phyloP scores from a whole-genome alignment of 2,797 vertebrate genomes.

The Onychomys leucogaster region DNA sequence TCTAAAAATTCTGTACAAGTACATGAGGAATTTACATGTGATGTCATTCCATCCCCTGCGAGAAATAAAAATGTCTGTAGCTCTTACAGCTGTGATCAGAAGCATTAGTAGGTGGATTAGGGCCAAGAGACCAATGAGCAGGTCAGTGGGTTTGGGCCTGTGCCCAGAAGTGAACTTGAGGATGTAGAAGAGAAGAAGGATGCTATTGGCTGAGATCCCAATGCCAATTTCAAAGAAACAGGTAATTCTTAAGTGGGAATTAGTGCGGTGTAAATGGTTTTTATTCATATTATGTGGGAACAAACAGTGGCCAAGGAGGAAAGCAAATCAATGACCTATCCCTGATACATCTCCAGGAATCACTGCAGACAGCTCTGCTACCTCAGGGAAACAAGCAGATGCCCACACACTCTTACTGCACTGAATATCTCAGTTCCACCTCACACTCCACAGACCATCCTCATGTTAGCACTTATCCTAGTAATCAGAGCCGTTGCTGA shows the following conservation, averaged over 20 bases:
- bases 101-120: background rate
- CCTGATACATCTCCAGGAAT: too few species aligned
- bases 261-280: too few species aligned
- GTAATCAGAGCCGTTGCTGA: background rate
- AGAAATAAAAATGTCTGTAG: background rate
- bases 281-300: background rate
- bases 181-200: background rate
- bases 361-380: too few species aligned
- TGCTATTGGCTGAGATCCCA: background rate
- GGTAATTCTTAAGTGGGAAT: background rate
- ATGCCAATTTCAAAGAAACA: background rate
- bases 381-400: background rate
- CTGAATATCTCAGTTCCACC: background rate
- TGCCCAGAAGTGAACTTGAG: background rate
- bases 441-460: too few species aligned
- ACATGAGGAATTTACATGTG: background rate
- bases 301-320: background rate
- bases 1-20: background rate
- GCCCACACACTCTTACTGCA: too few species aligned
- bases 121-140: background rate
- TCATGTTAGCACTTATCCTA: background rate
- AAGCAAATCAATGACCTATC: background rate
- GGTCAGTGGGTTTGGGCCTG: background rate
- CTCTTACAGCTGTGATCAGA: fast-evolving
- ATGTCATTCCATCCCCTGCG: background rate